Evolutionary conservation across 2,797 vertebrate genomes (phyloP).

Genomic region (Microctenopoma steveboyesi): DNA sequence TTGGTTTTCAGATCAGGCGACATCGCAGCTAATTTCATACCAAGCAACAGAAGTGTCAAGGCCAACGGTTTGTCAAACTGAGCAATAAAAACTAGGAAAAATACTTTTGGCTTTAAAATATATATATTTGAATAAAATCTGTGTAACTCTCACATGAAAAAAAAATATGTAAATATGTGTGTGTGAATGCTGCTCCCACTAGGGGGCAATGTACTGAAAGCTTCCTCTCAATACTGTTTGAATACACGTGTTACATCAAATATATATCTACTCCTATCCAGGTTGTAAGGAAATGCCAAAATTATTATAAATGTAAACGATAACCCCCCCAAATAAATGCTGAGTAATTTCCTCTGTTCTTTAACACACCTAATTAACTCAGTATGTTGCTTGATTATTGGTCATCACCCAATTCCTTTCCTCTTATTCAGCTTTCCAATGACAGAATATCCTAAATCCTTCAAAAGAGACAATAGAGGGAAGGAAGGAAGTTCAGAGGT

Average conservation of each 20-base stretch:
- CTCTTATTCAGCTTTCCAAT: conserved; percentile 30
- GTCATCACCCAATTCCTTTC: conserved; percentile 27
- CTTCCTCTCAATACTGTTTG: background rate
- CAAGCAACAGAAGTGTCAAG: too few species aligned
- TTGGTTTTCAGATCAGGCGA: too few species aligned
- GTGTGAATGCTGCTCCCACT: conserved; percentile 28
- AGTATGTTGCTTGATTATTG: conserved; percentile 23
- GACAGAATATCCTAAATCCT: conserved; percentile 44
- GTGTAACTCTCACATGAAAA: too few species aligned
- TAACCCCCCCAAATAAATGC: background rate
- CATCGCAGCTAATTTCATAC: too few species aligned
- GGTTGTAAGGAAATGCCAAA: background rate
- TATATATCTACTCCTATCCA: background rate
- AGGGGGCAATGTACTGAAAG: conserved; percentile 45
- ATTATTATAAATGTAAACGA: too few species aligned
- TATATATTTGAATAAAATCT: too few species aligned
- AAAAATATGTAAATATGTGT: background rate
- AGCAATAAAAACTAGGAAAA: too few species aligned
- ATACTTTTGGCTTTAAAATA: too few species aligned
- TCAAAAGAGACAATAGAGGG: conserved; percentile 66
- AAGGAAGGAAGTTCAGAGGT: conserved; percentile 73
- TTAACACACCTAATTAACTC: conserved; percentile 29
- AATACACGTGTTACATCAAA: background rate
- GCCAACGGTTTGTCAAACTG: too few species aligned
- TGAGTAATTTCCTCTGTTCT: background rate